phyloP scores from a whole-genome alignment of 2,113 vertebrate species.

The Platysternon megacephalum region DNA sequence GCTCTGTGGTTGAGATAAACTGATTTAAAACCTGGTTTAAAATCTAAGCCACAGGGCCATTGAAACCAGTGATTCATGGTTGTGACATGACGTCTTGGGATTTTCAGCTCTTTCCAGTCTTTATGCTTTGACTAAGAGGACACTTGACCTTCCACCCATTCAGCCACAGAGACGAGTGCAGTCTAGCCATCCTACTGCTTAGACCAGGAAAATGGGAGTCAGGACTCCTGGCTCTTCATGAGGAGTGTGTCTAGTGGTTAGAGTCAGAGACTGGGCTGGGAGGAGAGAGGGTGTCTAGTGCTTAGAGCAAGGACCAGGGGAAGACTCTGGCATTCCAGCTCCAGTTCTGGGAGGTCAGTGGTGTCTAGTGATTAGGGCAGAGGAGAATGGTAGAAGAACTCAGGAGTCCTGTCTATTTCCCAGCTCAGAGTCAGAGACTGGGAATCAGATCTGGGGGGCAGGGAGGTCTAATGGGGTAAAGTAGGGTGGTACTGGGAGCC shows the following conservation, averaged over 20 bases:
- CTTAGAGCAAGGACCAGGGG: background rate
- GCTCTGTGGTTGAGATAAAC: background rate
- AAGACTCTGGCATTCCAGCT: background rate
- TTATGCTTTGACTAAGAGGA: background rate
- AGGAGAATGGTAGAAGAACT: background rate
- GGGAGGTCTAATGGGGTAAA: background rate
- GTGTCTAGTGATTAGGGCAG: background rate
- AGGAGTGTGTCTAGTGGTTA: background rate
- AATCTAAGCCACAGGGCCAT: background rate
- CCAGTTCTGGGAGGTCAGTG: background rate
- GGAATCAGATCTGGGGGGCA: background rate
- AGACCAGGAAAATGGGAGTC: no score
- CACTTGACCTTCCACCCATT: background rate
- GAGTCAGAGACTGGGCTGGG: background rate
- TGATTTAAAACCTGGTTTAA: background rate
- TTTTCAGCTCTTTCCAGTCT: background rate
- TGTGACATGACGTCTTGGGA: background rate
- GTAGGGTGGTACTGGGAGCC: background rate
- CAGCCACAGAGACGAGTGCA: background rate
- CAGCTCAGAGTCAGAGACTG: background rate
- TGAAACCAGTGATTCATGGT: background rate
- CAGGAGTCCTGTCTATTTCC: background rate
- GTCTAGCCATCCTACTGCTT: background rate
- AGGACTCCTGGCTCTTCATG: background rate
- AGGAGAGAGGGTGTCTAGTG: background rate